phyloP scores from a whole-genome alignment of 2,888 invertebrate genomes.

The Synergus umbraculus region DNA sequence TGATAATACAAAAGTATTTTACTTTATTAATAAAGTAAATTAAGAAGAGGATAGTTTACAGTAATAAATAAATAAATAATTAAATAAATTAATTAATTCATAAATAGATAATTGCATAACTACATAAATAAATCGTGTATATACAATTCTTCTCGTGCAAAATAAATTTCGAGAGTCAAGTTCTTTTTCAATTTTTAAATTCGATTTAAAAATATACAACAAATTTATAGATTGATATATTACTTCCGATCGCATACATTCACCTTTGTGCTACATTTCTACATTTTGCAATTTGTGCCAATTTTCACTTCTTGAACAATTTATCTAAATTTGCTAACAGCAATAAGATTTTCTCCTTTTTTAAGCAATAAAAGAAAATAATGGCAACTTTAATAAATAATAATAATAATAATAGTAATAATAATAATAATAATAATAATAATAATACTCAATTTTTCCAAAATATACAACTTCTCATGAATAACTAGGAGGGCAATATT shows the following conservation, averaged over 20 bases:
- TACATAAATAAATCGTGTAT: neutral
- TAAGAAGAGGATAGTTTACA: neutral
- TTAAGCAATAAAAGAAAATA: no score
- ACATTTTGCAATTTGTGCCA: neutral
- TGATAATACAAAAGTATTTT: neutral
- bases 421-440: neutral
- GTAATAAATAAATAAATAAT: neutral
- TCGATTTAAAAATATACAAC: neutral
- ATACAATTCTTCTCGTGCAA: neutral
- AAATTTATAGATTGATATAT: neutral
- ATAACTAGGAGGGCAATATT: neutral
- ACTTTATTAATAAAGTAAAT: neutral
- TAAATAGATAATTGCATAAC: neutral
- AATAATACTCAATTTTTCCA: neutral
- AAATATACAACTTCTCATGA: neutral
- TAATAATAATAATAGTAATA: neutral
- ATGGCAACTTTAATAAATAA: neutral
- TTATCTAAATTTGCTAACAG: neutral
- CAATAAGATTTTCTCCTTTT: neutral
- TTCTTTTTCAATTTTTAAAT: neutral
- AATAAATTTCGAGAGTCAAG: neutral
- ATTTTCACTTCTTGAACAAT: neutral
- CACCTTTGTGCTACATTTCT: constrained; percentile 49
- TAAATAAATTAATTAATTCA: neutral
- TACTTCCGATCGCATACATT: constrained; percentile 37